Conservation (phyloP, 2,888 invertebrate species). For the Hypomecis punctinalis region DNA sequence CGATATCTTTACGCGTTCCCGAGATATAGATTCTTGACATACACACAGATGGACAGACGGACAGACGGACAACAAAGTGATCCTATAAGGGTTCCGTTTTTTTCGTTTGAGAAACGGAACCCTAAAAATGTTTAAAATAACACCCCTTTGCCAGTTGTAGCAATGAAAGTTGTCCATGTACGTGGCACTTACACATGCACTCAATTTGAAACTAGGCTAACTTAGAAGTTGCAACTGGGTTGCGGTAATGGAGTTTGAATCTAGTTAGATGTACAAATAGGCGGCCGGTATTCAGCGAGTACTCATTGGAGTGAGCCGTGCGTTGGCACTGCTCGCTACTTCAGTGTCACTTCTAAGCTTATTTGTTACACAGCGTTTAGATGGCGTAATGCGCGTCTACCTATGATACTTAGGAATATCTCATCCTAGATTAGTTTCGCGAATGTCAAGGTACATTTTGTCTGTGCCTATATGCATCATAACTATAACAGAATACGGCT, state of each 20-base stretch:
- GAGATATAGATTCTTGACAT: too few relatives aligned
- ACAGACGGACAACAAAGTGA: too few relatives aligned
- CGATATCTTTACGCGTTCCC: too few relatives aligned
- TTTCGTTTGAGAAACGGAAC: too few relatives aligned
- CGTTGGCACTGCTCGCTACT: conserved; percentile 24
- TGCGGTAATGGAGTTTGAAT: conserved; percentile 31
- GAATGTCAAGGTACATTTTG: too few relatives aligned
- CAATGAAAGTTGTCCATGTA: conserved; percentile 7
- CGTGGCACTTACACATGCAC: conserved; percentile 12
- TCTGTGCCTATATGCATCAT: too few relatives aligned
- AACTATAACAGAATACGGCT: too few relatives aligned
- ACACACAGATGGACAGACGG: too few relatives aligned
- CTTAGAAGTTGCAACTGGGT: conserved; percentile 25
- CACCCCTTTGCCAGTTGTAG: not conserved
- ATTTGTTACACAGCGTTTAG: conserved; percentile 32
- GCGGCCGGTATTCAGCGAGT: conserved; percentile 32
- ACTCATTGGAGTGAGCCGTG: conserved; percentile 23
- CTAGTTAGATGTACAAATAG: conserved; percentile 28
- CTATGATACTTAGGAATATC: too few relatives aligned
- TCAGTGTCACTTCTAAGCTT: conserved; percentile 39
- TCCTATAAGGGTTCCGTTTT: too few relatives aligned
- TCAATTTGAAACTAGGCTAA: conserved; percentile 28
- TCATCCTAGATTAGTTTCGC: too few relatives aligned
- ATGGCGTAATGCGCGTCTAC: conserved; percentile 11
- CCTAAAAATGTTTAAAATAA: too few relatives aligned